A percentile compares a stretch with the other conserved stretches of the same genome.
phyloP scores from a whole-genome alignment of 2,888 invertebrate species.

The Cryptops parisi region DNA sequence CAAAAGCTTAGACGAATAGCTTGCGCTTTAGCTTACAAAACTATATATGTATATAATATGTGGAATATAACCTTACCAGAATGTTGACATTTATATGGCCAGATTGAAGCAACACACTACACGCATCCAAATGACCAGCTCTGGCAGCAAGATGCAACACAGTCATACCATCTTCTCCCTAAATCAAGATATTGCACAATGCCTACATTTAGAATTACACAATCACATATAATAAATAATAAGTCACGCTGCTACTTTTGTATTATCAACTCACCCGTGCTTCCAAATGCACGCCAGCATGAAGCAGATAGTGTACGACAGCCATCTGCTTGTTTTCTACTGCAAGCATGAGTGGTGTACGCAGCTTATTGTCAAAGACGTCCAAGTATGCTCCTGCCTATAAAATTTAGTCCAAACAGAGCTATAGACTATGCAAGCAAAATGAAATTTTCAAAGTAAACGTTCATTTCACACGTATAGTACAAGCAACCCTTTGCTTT shows the following conservation, averaged over 20 bases:
- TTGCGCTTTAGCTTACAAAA: background rate
- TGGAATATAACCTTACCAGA: too few relatives aligned
- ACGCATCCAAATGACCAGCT: constrained; percentile 49
- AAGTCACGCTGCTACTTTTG: too few relatives aligned
- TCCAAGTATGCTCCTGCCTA: constrained; percentile 55
- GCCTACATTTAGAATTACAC: background rate
- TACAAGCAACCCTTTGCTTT: too few relatives aligned
- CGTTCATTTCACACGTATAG: too few relatives aligned
- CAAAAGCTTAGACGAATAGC: background rate
- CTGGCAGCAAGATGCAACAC: constrained; percentile 65
- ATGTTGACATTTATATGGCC: constrained; percentile 29
- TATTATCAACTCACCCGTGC: constrained; percentile 45
- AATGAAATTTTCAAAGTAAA: too few relatives aligned
- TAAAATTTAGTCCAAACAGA: constrained; percentile 22
- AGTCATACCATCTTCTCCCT: constrained; percentile 82
- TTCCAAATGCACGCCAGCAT: constrained; percentile 61
- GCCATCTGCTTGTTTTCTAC: constrained; percentile 45
- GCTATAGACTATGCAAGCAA: background rate
- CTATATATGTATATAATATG: too few relatives aligned
- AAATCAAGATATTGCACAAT: constrained; percentile 12
- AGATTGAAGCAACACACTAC: constrained; percentile 32
- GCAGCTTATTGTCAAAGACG: constrained; percentile 52
- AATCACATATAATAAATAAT: too few relatives aligned
- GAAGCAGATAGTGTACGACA: constrained; percentile 57
- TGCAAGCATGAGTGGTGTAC: constrained; percentile 67